Evolutionary conservation across 2,797 vertebrate species (phyloP).

Genomic region (Sebastes iracundus): DNA sequence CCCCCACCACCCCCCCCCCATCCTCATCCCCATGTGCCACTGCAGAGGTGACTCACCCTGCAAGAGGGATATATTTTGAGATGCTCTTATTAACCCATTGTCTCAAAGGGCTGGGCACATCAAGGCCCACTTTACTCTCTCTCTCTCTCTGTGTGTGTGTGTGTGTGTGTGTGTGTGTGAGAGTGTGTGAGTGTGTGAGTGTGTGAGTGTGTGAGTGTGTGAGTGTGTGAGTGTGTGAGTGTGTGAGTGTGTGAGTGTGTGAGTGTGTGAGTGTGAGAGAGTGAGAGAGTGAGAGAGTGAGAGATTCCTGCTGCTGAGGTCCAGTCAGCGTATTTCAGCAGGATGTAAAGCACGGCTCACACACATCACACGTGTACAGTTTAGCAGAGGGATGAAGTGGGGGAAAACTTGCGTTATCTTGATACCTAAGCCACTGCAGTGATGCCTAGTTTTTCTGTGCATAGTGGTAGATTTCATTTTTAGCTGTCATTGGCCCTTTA

Average conservation of each 20-base stretch:
- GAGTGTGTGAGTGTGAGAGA: too few species aligned
- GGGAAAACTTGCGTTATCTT: slow-evolving; percentile 52
- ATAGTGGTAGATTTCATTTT: slow-evolving; percentile 73
- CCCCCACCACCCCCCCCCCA: neutral
- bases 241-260: too few species aligned
- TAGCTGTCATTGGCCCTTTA: slow-evolving; percentile 63
- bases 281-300: too few species aligned
- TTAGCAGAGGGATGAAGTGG: neutral
- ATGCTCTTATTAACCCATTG: slow-evolving; percentile 66
- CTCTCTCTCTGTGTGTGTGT: neutral
- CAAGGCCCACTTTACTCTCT: slow-evolving; percentile 4
- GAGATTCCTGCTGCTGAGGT: slow-evolving; percentile 17
- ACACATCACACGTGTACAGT: neutral
- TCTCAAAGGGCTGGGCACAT: slow-evolving; percentile 47
- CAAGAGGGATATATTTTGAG: slow-evolving; percentile 68
- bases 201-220: too few species aligned
- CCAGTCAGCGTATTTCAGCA: slow-evolving; percentile 32
- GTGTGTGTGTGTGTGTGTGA: too few species aligned
- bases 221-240: neutral
- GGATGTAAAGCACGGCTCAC: slow-evolving; percentile 11
- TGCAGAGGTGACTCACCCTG: slow-evolving; percentile 71
- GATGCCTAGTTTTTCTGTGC: slow-evolving; percentile 65
- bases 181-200: too few species aligned
- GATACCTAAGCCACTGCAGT: slow-evolving; percentile 43
- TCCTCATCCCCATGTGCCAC: slow-evolving; percentile 46